Base-by-base conservation (phyloP, 2,113 vertebrate genomes). In the Epinephelus cyanopodus region DNA sequence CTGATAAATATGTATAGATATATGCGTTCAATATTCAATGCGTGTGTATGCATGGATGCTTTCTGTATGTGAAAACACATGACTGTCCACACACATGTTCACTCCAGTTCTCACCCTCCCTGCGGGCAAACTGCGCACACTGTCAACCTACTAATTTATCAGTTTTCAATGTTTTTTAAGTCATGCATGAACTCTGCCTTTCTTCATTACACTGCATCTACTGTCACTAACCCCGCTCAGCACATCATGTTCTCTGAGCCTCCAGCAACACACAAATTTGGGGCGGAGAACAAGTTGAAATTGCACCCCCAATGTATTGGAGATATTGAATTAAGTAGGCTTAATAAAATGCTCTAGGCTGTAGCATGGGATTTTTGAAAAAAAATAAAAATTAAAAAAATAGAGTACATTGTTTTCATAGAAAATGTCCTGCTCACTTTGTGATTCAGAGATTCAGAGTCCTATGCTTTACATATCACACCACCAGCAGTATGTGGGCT, bases 81-180 rank as follows among this genome's bases (percentile, higher is more conserved):
- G 50, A 86, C 45, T 48, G 15, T 48, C 50, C n/a, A 23, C 81
- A 84, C 77, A 82, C 75, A 77, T 68, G 56, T n/a, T 70, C 56
- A 62, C 64, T 63, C 17, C 2, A 63, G 62, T 66, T 77, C 75
- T 67, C 69, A 70, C 14, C 27, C 29, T 73, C 75, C 81, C 87
- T 23, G 47, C 66, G 70, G 85, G 79, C 74, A 29, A 4, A 37
- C 56, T 56, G 25, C 6, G 29, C 47, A 52, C 19, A 74, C 74
- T 60, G 73, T 80, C 74, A 62, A 52, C 63, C 62, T 39, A 60
- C 62, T 82, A 56, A 85, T 84, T 82, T 71, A 90, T 89, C 75
- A 53, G 69, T 85, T 85, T 85, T 81, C 84, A 78, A 68, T 78
- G 64, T n/a, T 78, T 84, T 78, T 88, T 70, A 77, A 84, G 73